Conservation (phyloP, 2,888 invertebrate genomes). For the Gymnoscelis rufifasciata region DNA sequence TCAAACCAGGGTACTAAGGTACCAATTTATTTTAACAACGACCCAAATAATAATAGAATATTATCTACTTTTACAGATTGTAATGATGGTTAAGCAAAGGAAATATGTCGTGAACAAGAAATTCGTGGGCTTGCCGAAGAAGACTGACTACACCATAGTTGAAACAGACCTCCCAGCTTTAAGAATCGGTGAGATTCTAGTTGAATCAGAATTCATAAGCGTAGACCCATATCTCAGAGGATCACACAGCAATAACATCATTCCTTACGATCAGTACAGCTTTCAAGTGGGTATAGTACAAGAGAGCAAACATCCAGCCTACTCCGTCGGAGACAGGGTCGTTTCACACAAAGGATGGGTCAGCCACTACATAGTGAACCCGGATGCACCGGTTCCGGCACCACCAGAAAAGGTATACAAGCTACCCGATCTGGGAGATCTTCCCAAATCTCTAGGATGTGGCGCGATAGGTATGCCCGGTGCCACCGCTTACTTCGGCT, state of each 20-base stretch:
- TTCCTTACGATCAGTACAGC: slow-evolving; percentile 47
- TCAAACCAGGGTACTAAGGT: no score
- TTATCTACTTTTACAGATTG: slow-evolving; percentile 3
- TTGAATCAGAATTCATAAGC: slow-evolving; percentile 46
- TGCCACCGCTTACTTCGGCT: slow-evolving; percentile 85
- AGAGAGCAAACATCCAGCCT: slow-evolving; percentile 80
- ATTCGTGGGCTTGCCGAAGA: slow-evolving; percentile 79
- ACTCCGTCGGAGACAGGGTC: slow-evolving; percentile 79
- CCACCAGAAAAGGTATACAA: slow-evolving; percentile 36
- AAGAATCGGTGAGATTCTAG: slow-evolving; percentile 69
- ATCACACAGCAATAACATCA: slow-evolving; percentile 25
- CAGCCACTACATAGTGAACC: slow-evolving; percentile 28
- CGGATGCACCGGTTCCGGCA: background rate
- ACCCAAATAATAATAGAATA: no score
- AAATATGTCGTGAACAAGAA: slow-evolving; percentile 77
- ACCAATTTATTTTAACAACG: no score
- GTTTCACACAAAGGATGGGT: slow-evolving; percentile 68
- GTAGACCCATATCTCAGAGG: slow-evolving; percentile 44
- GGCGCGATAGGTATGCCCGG: slow-evolving; percentile 79
- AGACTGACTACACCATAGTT: slow-evolving; percentile 75
- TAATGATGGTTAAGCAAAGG: slow-evolving; percentile 69
- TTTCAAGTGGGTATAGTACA: slow-evolving; percentile 62
- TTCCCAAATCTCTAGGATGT: background rate
- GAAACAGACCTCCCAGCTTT: slow-evolving; percentile 79
- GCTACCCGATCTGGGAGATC: slow-evolving; percentile 69